A percentile compares a stretch with the other conserved stretches of the same genome.
Conservation (phyloP, 2,888 invertebrate species). For the Polia nebulosa region DNA sequence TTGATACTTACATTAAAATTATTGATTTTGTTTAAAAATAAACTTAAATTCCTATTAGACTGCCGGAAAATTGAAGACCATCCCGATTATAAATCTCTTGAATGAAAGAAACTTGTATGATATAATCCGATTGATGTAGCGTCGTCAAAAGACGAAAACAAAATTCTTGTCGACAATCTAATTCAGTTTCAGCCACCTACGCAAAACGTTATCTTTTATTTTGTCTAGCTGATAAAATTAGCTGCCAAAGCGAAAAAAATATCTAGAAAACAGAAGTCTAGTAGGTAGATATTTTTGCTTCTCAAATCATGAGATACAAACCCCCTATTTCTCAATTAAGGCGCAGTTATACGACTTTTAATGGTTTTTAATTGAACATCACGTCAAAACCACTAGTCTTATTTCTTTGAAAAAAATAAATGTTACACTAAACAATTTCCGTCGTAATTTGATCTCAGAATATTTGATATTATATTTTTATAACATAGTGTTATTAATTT, state of each 20-base stretch:
- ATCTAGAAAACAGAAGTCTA: too few relatives aligned
- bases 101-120: not conserved
- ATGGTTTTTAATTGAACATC: too few relatives aligned
- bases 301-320: not conserved
- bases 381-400: too few relatives aligned
- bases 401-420: too few relatives aligned
- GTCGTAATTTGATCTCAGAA: too few relatives aligned
- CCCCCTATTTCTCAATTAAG: too few relatives aligned
- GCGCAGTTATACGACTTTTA: too few relatives aligned
- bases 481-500: too few relatives aligned
- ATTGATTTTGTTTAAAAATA: conserved; percentile 4
- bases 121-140: not conserved
- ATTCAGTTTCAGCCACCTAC: conserved; percentile 21
- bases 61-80: not conserved
- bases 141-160: not conserved
- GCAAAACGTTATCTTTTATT: conserved; percentile 36
- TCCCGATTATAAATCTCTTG: not conserved
- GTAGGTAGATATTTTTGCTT: not conserved
- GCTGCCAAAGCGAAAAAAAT: not conserved
- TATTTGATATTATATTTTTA: too few relatives aligned
- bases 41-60: not conserved
- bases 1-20: not conserved
- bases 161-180: conserved; percentile 3
- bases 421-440: too few relatives aligned
- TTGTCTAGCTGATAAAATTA: conserved; percentile 41